Evolutionary conservation across 2,113 vertebrate species (phyloP).

Genomic region (Corapipo altera): DNA sequence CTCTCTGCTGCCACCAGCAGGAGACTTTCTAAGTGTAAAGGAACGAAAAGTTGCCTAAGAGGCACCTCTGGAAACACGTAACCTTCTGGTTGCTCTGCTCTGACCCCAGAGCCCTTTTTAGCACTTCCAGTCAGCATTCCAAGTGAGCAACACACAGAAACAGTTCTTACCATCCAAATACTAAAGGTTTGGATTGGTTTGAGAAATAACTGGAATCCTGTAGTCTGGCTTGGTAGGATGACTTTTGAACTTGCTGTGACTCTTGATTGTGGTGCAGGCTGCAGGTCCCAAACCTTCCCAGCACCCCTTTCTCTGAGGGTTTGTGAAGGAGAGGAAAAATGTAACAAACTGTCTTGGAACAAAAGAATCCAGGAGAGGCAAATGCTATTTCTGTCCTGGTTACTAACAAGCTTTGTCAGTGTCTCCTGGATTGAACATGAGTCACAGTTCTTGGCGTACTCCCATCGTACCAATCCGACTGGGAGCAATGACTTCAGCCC

Average conservation of each 20-base stretch:
- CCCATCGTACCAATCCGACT: background rate
- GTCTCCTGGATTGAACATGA: slow-evolving; percentile 42
- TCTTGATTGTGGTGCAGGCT: rapidly evolving
- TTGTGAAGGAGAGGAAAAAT: background rate
- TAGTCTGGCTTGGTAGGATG: background rate
- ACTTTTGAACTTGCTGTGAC: background rate
- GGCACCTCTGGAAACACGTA: background rate
- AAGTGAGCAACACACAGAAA: background rate
- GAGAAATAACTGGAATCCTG: background rate
- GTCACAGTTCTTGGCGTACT: slow-evolving; percentile 60
- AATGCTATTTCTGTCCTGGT: slow-evolving; percentile 40
- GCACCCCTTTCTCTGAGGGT: background rate
- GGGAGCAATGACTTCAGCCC: slow-evolving; percentile 17
- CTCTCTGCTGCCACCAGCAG: slow-evolving; percentile 38
- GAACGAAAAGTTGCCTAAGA: background rate
- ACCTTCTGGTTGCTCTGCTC: background rate
- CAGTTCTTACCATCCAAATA: background rate
- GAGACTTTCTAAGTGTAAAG: background rate
- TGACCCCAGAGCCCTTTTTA: background rate
- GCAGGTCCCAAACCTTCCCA: background rate
- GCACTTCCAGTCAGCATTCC: background rate
- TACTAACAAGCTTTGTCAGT: slow-evolving; percentile 43
- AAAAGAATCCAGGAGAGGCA: slow-evolving; percentile 30
- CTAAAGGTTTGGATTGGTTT: background rate
- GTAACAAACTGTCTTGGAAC: background rate